Base-by-base conservation (phyloP, 2,113 vertebrate genomes). In the Semnornis frantzii region DNA sequence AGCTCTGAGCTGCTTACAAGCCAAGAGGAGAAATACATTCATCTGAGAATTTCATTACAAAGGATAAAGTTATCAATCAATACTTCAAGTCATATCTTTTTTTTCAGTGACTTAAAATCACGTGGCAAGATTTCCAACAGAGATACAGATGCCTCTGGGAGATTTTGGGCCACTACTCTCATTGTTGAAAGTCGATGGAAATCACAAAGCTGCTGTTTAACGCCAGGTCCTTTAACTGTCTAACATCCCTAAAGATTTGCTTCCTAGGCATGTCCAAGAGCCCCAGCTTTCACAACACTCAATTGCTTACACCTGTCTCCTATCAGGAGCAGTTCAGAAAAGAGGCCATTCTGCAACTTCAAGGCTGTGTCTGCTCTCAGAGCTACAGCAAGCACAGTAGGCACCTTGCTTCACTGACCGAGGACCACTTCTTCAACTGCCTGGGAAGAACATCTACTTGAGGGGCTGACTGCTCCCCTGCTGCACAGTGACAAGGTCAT, bases 361-460 rank as follows among this genome's bases (percentile, higher is more conserved):
- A 39, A 72, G 48, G 18, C 17, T 0, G 1, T 21, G 18, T 50
- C 9, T 81, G 19, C 27, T 71, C n/a, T 55, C 54, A 21, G 57
- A 72, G 11, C 18, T 19, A 28, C 33, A 57, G 55, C 50, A 81
- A 66, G 62, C 50, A 28, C 5, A 62, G 52, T 6, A 9, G 48
- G 58, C 34, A 50, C 13, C 16, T 24, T 0, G 0, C 4, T 39
- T 27, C 24, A 13, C 12, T 23, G 54, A 31, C 54, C 25, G 0
- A 68, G 31, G 30, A 12, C 5, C 57, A 77, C 6, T 4, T 54
- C 59, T 64, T 68, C 17, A 48, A 72, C 2, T 17, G 33, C 16
- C 27, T 0, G 1, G 31, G 25, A 23, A 73, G 57, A 27, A 39
- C 5, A 12, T 7, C 17, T 17, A 0, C 58, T 57, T 57, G 2